A percentile compares a stretch with the other conserved stretches of the same genome.
Evolutionary conservation across 2,888 invertebrate species (phyloP).

Genomic region (Agrypnus murinus): DNA sequence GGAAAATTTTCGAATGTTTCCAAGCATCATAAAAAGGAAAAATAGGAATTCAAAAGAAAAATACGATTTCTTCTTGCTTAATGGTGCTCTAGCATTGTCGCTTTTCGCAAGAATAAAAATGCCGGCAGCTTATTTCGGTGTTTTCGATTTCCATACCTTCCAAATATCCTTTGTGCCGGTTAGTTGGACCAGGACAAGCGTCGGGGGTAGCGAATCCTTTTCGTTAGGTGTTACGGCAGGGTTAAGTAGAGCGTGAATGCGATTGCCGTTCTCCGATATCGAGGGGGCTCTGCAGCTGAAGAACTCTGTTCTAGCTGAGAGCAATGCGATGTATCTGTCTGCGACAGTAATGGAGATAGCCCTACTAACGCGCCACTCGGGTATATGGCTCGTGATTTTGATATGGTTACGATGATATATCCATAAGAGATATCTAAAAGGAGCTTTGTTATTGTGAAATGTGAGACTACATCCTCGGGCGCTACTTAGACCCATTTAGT

Average conservation of each 20-base stretch:
- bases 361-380: slow-evolving; percentile 62
- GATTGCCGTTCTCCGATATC: slow-evolving; percentile 61
- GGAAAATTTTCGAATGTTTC: no score
- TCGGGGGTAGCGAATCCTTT: slow-evolving; percentile 50
- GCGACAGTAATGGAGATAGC: slow-evolving; percentile 62
- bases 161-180: slow-evolving; percentile 47
- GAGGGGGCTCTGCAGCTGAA: slow-evolving; percentile 49
- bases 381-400: slow-evolving; percentile 63
- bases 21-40: not conserved
- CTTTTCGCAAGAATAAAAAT: slow-evolving; percentile 27
- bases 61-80: slow-evolving; percentile 16
- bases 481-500: slow-evolving; percentile 38
- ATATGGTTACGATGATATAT: slow-evolving; percentile 61
- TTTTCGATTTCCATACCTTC: slow-evolving; percentile 42
- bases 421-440: slow-evolving; percentile 62
- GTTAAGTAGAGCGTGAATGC: slow-evolving; percentile 67
- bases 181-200: slow-evolving; percentile 48
- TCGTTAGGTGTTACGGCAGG: slow-evolving; percentile 59
- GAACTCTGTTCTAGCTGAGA: slow-evolving; percentile 57
- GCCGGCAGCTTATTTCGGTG: slow-evolving; percentile 29
- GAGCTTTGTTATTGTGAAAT: slow-evolving; percentile 56
- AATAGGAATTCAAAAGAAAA: slow-evolving; percentile 4
- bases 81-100: slow-evolving; percentile 19
- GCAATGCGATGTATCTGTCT: slow-evolving; percentile 64
- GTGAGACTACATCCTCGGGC: slow-evolving; percentile 43